A percentile compares a stretch with the other conserved stretches of the same genome.
These are phyloP conservation scores for Chondrilla cf. caribensis DNA, from an alignment of 37 sponge, comb jelly and placozoan genomes.

Conservation along the genomic window DNA sequence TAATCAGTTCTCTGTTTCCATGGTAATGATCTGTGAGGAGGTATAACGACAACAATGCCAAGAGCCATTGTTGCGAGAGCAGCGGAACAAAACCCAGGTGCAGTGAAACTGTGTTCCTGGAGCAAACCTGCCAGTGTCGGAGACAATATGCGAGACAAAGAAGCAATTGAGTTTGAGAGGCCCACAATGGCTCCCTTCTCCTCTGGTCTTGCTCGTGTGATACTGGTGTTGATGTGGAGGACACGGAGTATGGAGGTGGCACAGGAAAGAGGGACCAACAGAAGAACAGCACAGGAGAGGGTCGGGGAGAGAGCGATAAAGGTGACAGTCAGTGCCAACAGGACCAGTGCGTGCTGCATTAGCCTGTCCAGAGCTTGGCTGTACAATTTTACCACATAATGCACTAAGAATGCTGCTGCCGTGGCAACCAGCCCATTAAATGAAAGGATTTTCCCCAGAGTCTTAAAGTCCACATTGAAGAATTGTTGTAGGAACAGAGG, in stretches of 20 bases:
- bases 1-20: neutral
- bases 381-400: slow-evolving; percentile 48
- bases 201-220: slow-evolving; percentile 38
- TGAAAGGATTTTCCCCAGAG: slow-evolving; percentile 63
- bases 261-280: slow-evolving; percentile 48
- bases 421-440: slow-evolving; percentile 51
- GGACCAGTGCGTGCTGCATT: slow-evolving; percentile 41
- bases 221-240: slow-evolving; percentile 23
- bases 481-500: slow-evolving; percentile 51
- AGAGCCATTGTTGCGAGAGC: slow-evolving; percentile 29
- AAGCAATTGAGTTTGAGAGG: slow-evolving; percentile 48
- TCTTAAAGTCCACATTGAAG: slow-evolving; percentile 28
- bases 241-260: slow-evolving; percentile 66
- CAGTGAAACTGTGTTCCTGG: slow-evolving; percentile 29
- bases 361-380: neutral
- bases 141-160: slow-evolving; percentile 58
- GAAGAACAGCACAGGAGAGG: slow-evolving; percentile 18
- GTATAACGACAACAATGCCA: neutral
- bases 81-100: slow-evolving; percentile 36
- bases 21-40: neutral
- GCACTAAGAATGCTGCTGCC: slow-evolving; percentile 35
- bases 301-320: slow-evolving; percentile 28
- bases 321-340: slow-evolving; percentile 35
- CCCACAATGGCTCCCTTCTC: slow-evolving; percentile 74
- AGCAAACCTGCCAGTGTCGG: slow-evolving; percentile 60